These are phyloP conservation scores for Macaca nemestrina DNA, from an alignment of 2,113 vertebrate genomes.

Conservation along the genomic window DNA sequence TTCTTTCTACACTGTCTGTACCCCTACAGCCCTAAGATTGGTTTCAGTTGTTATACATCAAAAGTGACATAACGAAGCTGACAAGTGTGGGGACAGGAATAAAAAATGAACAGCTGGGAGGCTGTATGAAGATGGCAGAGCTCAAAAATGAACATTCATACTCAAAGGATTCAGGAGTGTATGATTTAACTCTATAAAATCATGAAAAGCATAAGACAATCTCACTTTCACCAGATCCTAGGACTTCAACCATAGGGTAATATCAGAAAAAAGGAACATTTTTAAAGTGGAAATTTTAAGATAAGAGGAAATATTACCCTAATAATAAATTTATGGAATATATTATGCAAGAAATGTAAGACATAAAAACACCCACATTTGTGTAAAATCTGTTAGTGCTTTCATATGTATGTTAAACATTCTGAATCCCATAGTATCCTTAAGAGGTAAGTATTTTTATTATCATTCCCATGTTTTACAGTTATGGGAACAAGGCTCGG, in stretches of 20 bases:
- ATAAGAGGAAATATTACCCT: not conserved
- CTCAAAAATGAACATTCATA: not conserved
- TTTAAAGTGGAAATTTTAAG: constrained; percentile 8
- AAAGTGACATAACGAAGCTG: not conserved
- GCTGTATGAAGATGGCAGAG: not conserved
- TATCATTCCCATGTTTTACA: not conserved
- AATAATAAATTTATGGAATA: not conserved
- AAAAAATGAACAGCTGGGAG: not conserved
- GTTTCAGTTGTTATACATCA: not conserved
- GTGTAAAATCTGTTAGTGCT: constrained; percentile 11
- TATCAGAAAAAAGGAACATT: not conserved
- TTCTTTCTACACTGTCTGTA: not conserved
- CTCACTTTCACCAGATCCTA: not conserved
- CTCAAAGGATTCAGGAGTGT: not conserved
- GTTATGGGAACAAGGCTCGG: constrained; percentile 10
- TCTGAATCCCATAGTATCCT: not conserved
- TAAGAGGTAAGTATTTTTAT: not conserved
- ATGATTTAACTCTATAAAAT: not conserved
- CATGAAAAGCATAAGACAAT: not conserved
- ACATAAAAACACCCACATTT: not conserved
- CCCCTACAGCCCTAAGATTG: not conserved
- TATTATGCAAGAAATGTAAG: not conserved
- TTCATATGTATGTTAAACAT: not conserved
- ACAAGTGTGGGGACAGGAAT: not conserved
- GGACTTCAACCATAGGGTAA: not conserved